Base-by-base conservation (phyloP, 2,113 vertebrate species). In the Larimichthys crocea region DNA sequence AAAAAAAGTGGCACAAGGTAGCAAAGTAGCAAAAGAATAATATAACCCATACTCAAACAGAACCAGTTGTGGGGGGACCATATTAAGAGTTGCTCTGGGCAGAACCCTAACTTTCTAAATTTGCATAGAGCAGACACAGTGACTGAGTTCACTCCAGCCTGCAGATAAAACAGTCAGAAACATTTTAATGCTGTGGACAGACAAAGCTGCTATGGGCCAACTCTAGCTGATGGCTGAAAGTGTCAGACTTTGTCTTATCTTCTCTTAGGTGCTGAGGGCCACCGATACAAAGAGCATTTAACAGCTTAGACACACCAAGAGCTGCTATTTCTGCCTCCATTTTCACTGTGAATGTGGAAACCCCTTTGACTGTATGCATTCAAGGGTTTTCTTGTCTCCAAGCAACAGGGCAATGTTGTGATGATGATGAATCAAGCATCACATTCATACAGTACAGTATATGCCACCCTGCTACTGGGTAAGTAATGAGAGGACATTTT, bases 361-460 rank as follows among this genome's bases (percentile, higher is more conserved):
- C 22, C 52, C 16, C 5, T 22, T 29, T 4, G 29, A 44, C 19
- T 50, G 40, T 12, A 65, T 60, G 22, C 19, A 60, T 69, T 19
- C 52, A 7, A 24, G 46, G 24, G 20, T 14, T 53, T 63, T 42
- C 26, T 62, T 1, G 48, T 83, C 55, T 73, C 81, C 20, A 55
- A 61, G 74, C 81, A 83, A 83, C 75, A n/a, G 48, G 55, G 48
- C 73, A 50, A 70, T 64, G 48, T 10, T 55, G 6, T 35, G 31
- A 26, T 60, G 65, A 75, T 12, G 71, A 71, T 35, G 52, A 65
- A 44, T 79, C 26, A 56, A 40, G 48, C 31, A 46, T 52, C 48
- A 9, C 46, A 62, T 55, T 53, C 46, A 73, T 63, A 55, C 17
- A 29, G 57, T 15, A 19, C n/a, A 48, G 10, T 40, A 29, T 24